Percentiles rank a stretch among this genome's conserved stretches.
phyloP scores from a whole-genome alignment of 1,140 invertebrate species.

The Saxidomus purpurata region DNA sequence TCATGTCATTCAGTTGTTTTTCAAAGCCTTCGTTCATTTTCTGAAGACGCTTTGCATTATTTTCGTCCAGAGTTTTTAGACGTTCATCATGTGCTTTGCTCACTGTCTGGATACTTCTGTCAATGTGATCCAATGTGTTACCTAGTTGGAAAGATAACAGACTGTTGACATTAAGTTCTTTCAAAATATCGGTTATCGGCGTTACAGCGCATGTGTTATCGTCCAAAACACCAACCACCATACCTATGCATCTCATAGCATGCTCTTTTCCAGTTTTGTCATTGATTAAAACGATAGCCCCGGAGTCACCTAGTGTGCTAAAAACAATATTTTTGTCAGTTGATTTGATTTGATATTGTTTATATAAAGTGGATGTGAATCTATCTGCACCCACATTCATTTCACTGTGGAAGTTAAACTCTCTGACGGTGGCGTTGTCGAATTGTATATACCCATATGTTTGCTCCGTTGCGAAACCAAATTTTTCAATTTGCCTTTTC shows the following conservation, averaged over 20 bases:
- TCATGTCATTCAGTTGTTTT: too few relatives aligned
- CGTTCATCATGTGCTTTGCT: not conserved
- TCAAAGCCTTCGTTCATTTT: too few relatives aligned
- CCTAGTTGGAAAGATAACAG: not conserved
- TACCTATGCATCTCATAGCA: not conserved
- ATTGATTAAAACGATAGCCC: not conserved
- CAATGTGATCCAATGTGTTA: too few relatives aligned
- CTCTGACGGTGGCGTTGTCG: not conserved
- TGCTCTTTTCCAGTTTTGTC: not conserved
- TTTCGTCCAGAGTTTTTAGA: too few relatives aligned
- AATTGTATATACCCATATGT: not conserved
- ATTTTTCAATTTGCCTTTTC: not conserved
- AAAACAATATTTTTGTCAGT: not conserved
- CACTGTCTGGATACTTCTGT: too few relatives aligned
- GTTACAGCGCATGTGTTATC: not conserved
- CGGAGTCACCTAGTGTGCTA: not conserved
- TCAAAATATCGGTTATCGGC: not conserved
- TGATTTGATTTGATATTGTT: conserved; percentile 1
- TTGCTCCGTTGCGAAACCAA: not conserved
- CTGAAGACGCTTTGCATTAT: too few relatives aligned
- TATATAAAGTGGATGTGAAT: not conserved
- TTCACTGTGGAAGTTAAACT: not conserved
- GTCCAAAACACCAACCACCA: not conserved
- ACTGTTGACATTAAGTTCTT: not conserved
- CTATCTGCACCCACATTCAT: not conserved